phyloP scores from a whole-genome alignment of 1,140 invertebrate genomes.

The Cheumatopsyche charites region DNA sequence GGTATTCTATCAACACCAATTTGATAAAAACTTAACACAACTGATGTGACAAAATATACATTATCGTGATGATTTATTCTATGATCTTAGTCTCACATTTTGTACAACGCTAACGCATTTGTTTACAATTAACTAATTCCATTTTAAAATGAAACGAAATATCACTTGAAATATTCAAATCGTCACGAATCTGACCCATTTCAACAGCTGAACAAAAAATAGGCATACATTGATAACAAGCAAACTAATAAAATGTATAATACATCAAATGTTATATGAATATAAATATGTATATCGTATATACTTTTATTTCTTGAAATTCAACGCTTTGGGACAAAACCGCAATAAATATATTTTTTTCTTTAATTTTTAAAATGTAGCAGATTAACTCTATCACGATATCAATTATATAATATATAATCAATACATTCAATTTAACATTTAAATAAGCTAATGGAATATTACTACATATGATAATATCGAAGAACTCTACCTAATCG shows the following conservation, averaged over 20 bases:
- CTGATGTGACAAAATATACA: conserved; percentile 5
- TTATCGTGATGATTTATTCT: conserved; percentile 1
- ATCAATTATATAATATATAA: conserved; percentile 36
- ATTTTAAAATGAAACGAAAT: background rate
- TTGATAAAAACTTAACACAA: background rate
- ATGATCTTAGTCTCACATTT: conserved; percentile 7
- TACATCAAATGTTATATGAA: background rate
- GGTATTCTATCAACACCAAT: background rate
- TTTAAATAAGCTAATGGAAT: conserved; percentile 48
- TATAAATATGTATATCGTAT: conserved; percentile 19
- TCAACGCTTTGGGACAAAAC: conserved; percentile 34
- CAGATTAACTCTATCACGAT: conserved; percentile 41
- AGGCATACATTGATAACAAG: background rate
- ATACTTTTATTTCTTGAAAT: conserved; percentile 2
- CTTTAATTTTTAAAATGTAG: too few relatives aligned
- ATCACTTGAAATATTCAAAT: background rate
- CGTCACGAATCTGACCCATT: background rate
- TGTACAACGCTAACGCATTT: background rate
- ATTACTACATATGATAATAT: conserved; percentile 44
- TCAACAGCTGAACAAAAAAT: background rate
- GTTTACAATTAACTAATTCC: conserved; percentile 11
- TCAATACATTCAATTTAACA: conserved; percentile 41
- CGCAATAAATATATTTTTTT: conserved; percentile 40
- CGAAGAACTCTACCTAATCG: conserved; percentile 30
- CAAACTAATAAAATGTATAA: conserved; percentile 6